These are phyloP conservation scores for Catajapyx aquilonaris DNA, from an alignment of 1,140 invertebrate species.

Conservation along the genomic window DNA sequence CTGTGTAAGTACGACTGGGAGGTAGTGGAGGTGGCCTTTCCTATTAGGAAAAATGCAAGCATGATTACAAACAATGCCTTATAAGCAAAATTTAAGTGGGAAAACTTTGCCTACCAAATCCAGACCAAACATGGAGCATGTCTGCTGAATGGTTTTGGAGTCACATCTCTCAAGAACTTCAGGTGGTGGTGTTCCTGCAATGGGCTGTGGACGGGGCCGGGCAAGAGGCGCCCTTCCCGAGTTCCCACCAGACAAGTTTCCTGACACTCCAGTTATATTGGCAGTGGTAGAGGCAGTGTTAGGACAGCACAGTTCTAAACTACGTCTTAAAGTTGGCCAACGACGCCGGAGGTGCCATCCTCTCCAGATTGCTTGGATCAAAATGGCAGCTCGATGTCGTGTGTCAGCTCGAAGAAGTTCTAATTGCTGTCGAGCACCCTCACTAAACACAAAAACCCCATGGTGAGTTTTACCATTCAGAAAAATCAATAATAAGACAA, in stretches of 20 bases:
- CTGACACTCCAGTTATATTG: background rate
- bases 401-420: conserved; percentile 58
- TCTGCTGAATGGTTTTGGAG: conserved; percentile 67
- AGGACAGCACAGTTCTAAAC: too few species aligned
- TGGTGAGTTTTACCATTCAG: background rate
- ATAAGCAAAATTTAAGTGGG: too few species aligned
- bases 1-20: conserved; percentile 68
- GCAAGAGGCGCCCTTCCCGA: conserved; percentile 21
- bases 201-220: conserved; percentile 62
- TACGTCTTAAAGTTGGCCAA: conserved; percentile 37
- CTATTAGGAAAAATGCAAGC: conserved; percentile 21
- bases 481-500: too few species aligned
- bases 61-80: too few species aligned
- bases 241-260: conserved; percentile 1
- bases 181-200: conserved; percentile 59
- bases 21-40: conserved; percentile 76
- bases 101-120: conserved; percentile 56
- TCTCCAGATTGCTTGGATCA: conserved; percentile 61
- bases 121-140: conserved; percentile 68
- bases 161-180: conserved; percentile 57
- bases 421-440: conserved; percentile 71
- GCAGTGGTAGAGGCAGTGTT: conserved; percentile 11
- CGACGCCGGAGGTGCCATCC: conserved; percentile 48
- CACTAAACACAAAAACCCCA: conserved; percentile 32
- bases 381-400: conserved; percentile 45